Evolutionary conservation across 2,888 invertebrate genomes (phyloP), one percentile per base, ranked within the genome.

Genomic region (Thysanoteuthis rhombus): DNA sequence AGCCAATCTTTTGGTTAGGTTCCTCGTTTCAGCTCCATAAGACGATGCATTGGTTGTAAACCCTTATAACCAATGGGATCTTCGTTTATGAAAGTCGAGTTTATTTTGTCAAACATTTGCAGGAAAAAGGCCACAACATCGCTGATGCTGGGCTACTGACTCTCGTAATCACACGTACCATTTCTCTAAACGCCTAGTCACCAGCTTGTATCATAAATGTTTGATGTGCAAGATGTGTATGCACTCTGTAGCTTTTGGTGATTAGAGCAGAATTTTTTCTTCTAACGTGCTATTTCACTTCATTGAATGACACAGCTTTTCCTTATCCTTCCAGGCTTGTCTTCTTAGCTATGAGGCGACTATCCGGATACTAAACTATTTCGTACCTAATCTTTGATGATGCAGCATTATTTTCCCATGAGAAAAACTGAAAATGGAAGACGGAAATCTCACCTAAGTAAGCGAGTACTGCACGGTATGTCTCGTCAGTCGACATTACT

Each of bases 271-370:
- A 16, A 12, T 42, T 16, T 42, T 42, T 42, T 42, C 52, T 52
- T 28, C 52, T 6, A 22, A n/a, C 28, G 8, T 0, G 25, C 28
- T 58, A 1, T 58, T 58, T 58, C 28, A 25, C 28, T 25, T 58
- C 6, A 28, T 58, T 58, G 32, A 22, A 52, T 25, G 5, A 58
- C 28, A 19, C 40, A 45, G 32, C 40, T 5, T 6, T 32, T 40
- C 45, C 38, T 40, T 38, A 90, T 90, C n/a, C 19, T 92, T 92
- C 22, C 92, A 92, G 92, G 92, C 92, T 45, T 92, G 92, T 40
- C 92, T 92, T 32, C 40, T 92, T 19, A 42, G 42, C 12, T 92
- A 92, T 5, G 92, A 92, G 38, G 28, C 22, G 1, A 42, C 45
- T n/a, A n/a, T 92, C 42, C 40, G 40, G n/a, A 10, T 92, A 45